These are phyloP conservation scores for Ernsta delagoae DNA, from an alignment of 2,888 invertebrate species.

Conservation along the genomic window DNA sequence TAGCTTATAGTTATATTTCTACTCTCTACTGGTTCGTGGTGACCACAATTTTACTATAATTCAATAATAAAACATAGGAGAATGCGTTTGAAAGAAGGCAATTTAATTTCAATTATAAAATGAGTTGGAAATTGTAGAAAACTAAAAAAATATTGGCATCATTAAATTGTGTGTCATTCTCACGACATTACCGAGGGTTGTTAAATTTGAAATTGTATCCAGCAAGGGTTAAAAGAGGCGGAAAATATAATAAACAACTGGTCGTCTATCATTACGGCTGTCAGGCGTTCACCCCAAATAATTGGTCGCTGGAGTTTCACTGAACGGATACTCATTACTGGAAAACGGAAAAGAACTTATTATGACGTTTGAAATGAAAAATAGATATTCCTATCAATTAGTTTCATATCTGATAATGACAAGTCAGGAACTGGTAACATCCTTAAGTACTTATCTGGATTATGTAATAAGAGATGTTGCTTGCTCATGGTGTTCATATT, in stretches of 20 bases:
- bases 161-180: not conserved
- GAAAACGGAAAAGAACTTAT: constrained; percentile 43
- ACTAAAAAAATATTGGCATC: not conserved
- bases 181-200: constrained; percentile 1
- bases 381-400: not conserved
- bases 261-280: constrained; percentile 63
- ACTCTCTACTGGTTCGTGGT: too few relatives aligned
- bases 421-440: too few relatives aligned
- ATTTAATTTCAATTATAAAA: not conserved
- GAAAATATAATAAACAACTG: constrained; percentile 55
- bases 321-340: constrained; percentile 51
- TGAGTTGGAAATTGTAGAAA: not conserved
- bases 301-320: constrained; percentile 55
- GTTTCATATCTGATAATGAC: too few relatives aligned
- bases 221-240: constrained; percentile 33
- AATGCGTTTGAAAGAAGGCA: not conserved
- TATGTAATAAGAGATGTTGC: too few relatives aligned
- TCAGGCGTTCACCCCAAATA: constrained; percentile 58
- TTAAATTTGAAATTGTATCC: constrained; percentile 30
- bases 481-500: too few relatives aligned
- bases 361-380: constrained; percentile 2
- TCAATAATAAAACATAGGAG: too few relatives aligned
- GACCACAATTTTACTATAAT: too few relatives aligned
- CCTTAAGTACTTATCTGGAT: too few relatives aligned
- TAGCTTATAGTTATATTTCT: too few relatives aligned